phyloP scores from a whole-genome alignment of 2,888 invertebrate genomes.

The Osmoderma eremita region DNA sequence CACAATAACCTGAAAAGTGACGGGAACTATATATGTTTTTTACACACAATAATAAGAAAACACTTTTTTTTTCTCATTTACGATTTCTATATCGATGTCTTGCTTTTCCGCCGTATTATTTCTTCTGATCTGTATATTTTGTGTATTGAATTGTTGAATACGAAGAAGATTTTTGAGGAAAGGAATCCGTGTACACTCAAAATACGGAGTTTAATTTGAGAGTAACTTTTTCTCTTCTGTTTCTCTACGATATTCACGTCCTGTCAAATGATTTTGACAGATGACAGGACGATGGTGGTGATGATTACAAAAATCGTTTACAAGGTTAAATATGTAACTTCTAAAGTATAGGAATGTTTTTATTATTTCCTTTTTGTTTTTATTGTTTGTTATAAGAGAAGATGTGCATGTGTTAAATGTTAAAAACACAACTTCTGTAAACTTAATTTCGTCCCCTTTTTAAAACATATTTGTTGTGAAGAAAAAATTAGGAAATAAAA shows the following conservation, averaged over 20 bases:
- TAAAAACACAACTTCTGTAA: slow-evolving; percentile 20
- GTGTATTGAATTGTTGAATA: slow-evolving; percentile 23
- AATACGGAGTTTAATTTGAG: too few relatives aligned
- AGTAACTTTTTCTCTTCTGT: too few relatives aligned
- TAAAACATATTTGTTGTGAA: slow-evolving; percentile 17
- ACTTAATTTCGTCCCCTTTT: slow-evolving; percentile 5
- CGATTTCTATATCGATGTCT: slow-evolving; percentile 24
- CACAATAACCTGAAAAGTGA: slow-evolving; percentile 27
- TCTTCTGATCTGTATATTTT: slow-evolving; percentile 34
- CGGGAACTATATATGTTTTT: slow-evolving; percentile 15
- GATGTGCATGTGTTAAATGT: slow-evolving; percentile 23
- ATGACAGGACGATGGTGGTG: background rate
- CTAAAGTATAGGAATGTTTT: slow-evolving; percentile 32
- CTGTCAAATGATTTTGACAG: background rate
- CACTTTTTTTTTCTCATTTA: slow-evolving; percentile 10
- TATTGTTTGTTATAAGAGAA: slow-evolving; percentile 30
- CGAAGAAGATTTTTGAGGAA: background rate
- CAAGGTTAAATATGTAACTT: background rate
- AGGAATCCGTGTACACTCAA: too few relatives aligned
- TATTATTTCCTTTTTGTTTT: slow-evolving; percentile 16
- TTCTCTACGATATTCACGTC: too few relatives aligned
- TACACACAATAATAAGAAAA: background rate
- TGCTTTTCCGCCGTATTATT: slow-evolving; percentile 32
- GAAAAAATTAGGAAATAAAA: slow-evolving; percentile 3
- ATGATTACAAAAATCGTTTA: too few relatives aligned